A percentile compares a stretch with the other conserved stretches of the same genome.
phyloP scores from a whole-genome alignment of 2,113 vertebrate genomes.

The Machaerirhynchus nigripectus region DNA sequence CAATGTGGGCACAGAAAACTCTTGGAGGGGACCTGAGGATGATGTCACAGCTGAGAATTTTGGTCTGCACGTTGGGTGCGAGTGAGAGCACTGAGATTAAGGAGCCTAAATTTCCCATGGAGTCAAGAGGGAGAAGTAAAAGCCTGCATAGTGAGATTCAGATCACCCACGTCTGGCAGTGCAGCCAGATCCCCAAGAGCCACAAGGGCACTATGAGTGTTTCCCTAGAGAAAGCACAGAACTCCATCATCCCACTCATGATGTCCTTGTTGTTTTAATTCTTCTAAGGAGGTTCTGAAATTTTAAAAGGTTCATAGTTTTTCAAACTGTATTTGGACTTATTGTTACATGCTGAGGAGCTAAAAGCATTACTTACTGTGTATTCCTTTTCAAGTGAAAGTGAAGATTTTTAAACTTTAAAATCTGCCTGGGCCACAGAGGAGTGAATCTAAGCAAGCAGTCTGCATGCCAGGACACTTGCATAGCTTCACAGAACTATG shows the following conservation, averaged over 20 bases:
- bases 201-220: neutral
- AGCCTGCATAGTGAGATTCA: neutral
- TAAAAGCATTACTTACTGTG: slow-evolving; percentile 40
- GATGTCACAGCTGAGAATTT: neutral
- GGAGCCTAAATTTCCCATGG: neutral
- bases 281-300: slow-evolving; percentile 5
- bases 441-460: neutral
- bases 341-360: neutral
- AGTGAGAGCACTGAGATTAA: neutral
- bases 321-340: slow-evolving; percentile 3
- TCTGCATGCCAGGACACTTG: neutral
- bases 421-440: neutral
- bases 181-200: neutral
- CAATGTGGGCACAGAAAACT: neutral
- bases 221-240: neutral
- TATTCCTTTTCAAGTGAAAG: slow-evolving; percentile 32
- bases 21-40: neutral
- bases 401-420: slow-evolving; percentile 56
- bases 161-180: neutral
- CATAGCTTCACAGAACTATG: neutral
- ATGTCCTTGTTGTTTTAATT: neutral
- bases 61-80: neutral
- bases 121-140: neutral
- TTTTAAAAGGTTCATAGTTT: slow-evolving; percentile 29
- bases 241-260: neutral